Base-by-base conservation (phyloP, 2,888 invertebrate species). In the Ichneumoninae sp. region DNA sequence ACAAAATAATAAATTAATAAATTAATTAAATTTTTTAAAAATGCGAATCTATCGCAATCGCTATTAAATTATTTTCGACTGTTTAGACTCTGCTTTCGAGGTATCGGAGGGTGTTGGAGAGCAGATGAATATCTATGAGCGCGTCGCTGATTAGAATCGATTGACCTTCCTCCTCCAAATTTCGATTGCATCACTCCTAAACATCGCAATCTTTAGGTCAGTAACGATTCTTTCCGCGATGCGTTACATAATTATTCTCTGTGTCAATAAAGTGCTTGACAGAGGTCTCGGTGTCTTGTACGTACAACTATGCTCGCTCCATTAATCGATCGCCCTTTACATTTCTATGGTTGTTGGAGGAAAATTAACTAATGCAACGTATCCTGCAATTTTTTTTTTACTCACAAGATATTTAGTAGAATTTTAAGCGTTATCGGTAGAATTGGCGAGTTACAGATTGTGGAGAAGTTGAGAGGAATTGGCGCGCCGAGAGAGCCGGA, bases 341-440 rank as follows among this genome's bases (percentile, higher is more conserved):
- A 47, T 47, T 40, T 40, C 3, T 0, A 3, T 47, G 44, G 44
- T 13, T 13, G 44, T 16, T 16, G 44, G 44, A n/a, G 19, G 10
- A 13, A 63, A 63, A 63, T 1, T 3, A 13, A 52, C 52, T 65
- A n/a, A 40, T 52, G 19, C 66, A 44, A 79, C 44, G 30, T 19
- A 26, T 47, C 69, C 10, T 19, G n/a, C 63, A 13, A 78, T 84
- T 84, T 54, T 81, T 79, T 79, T 85, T 57, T 85, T 79, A 66
- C 66, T 52, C 44, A 30, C 81, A 76, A 79, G 76, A 71, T 63
- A 60, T 79, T 79, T 70, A 50, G 66, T 52, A 40, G 10, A 50
- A 13, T 8, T 8, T 33, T 50, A 63, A 50, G 66, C 13, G 52
- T 79, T 57, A 85, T 79, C 79, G 44, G 66, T 76, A 76, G 40